These are phyloP conservation scores for Aplocera efformata DNA, from an alignment of 2,888 invertebrate species.

Conservation along the genomic window DNA sequence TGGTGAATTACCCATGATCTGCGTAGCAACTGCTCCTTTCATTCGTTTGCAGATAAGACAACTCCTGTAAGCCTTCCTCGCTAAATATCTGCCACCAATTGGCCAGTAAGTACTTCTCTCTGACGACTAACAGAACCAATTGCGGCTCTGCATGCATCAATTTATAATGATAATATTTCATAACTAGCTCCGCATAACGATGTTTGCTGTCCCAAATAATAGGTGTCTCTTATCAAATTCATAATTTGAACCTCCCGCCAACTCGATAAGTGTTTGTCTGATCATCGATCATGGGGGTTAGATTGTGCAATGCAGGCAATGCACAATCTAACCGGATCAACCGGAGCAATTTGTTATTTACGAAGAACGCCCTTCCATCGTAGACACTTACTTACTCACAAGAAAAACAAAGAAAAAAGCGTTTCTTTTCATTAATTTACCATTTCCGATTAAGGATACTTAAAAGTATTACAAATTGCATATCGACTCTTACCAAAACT, in stretches of 20 bases:
- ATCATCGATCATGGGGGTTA: conserved; percentile 2
- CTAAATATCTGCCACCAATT: conserved; percentile 2
- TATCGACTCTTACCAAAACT: too few species aligned
- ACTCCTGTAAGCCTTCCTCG: not conserved
- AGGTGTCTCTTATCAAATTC: conserved; percentile 1
- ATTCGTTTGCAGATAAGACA: conserved; percentile 1
- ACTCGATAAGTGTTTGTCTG: not conserved
- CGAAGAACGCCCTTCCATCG: too few species aligned
- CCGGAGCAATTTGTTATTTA: too few species aligned
- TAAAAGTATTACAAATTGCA: too few species aligned
- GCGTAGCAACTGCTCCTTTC: conserved; percentile 6
- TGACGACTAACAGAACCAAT: conserved; percentile 2
- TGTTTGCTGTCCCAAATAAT: not conserved
- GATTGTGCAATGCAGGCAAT: conserved; percentile 3
- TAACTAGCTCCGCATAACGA: conserved; percentile 1
- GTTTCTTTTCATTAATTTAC: too few species aligned
- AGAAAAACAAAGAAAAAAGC: too few species aligned
- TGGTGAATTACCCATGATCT: conserved; percentile 10
- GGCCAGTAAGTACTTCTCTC: conserved; percentile 8
- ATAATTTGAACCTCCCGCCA: not conserved
- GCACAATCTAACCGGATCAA: too few species aligned
- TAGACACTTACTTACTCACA: too few species aligned
- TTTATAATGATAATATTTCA: conserved; percentile 3
- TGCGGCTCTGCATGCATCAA: conserved; percentile 9
- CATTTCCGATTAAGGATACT: too few species aligned